Conservation (phyloP, 2,113 vertebrate species). For the Paedocypris sp. region DNA sequence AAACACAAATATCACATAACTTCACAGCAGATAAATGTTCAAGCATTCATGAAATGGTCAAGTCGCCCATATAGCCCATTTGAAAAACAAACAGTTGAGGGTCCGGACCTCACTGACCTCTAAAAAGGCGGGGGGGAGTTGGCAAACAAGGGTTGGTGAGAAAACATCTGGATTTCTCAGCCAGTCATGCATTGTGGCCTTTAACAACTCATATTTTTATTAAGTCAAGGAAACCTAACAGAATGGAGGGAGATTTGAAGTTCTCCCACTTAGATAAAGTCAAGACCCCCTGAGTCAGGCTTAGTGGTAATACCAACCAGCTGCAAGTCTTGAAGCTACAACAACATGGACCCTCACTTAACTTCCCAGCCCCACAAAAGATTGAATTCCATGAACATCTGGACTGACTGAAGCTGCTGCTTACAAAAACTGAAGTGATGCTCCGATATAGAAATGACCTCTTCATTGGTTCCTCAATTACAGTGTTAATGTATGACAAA, state of each 20-base stretch:
- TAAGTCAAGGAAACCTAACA: not conserved
- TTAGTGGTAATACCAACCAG: conserved; percentile 48
- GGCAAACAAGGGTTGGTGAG: not conserved
- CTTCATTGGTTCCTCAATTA: not conserved
- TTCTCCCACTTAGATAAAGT: not conserved
- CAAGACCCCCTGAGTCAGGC: not conserved
- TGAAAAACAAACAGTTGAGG: conserved; percentile 4
- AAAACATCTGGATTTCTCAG: not conserved
- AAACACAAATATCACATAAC: not conserved
- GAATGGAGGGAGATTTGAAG: not conserved
- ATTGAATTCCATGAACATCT: conserved; percentile 37
- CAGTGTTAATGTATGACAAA: not conserved
- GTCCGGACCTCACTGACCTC: conserved; percentile 10
- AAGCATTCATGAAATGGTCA: not conserved
- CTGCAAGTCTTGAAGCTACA: conserved; percentile 44
- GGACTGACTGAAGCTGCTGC: conserved; percentile 15
- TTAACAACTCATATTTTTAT: not conserved
- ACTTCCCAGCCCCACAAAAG: conserved; percentile 46
- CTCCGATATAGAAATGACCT: not conserved
- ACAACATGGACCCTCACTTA: conserved; percentile 15
- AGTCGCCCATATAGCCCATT: not conserved
- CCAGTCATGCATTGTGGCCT: not conserved
- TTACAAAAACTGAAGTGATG: not conserved
- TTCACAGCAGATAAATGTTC: not conserved
- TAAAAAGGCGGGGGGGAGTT: not conserved